Base-by-base conservation (phyloP, 2,797 vertebrate species). In the Enteromius radiatus region DNA sequence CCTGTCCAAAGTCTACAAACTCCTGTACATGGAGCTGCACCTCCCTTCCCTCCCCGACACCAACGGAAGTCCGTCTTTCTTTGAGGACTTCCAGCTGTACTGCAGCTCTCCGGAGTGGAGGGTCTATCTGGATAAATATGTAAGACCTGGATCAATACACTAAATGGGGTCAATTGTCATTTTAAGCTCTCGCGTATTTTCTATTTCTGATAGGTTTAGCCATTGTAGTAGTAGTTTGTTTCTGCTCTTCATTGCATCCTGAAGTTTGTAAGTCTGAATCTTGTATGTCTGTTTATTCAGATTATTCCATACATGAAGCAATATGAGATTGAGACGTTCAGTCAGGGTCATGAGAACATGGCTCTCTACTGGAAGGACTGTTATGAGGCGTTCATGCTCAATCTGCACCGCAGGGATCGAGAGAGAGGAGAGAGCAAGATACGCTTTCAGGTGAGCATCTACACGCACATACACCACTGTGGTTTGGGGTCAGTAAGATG, bases 261-360 rank as follows among this genome's bases (percentile, higher is more conserved):
- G 15, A 68, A 8, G 26, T 47, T 80, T 49, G 31, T 84, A 47
- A 38, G 7, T 41, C 43, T 61, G 4, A 15, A 5, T 43, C 31
- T 21, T 1, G 1, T 17, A n/a, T 1, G 5, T 78, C 75, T 85
- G 4, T 84, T 74, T 59, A 71, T 70, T 47, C 89, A 99, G 98
- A 99, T 99, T 88, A 96, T 99, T 90, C 98, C 97, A 5, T 98
- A 98, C 86, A 99, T 99, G 98, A 99, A 98, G 91, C 97, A 98
- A 64, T 98, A 99, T 86, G 98, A 99, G 91, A 95, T 96, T 0
- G 97, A 96, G 87, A 98, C 92, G 23, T 98, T 99, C 92, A 96
- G 95, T 86, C 95, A 94, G 86, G 94, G 94, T 79, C 96, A 96
- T 0, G 97, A 99, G 90, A 94, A 88, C 84, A 98, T 98, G 96